A percentile compares a stretch with the other conserved stretches of the same genome.
Conservation (phyloP, 2,888 invertebrate genomes). For the Coelopa pilipes region DNA sequence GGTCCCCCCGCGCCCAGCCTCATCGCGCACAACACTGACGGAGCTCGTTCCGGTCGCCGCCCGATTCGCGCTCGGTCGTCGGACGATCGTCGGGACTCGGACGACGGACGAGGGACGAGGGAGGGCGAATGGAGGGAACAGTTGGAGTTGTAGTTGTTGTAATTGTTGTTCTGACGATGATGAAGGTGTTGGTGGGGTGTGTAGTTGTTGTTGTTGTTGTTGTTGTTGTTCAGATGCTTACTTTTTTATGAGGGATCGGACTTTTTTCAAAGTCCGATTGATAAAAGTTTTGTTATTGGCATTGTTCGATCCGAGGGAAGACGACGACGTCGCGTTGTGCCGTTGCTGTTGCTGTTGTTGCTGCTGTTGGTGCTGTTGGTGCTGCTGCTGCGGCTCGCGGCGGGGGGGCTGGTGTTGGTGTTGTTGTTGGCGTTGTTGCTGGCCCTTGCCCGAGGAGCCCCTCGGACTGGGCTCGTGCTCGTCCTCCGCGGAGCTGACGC, state of each 20-base stretch:
- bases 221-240: slow-evolving; percentile 57
- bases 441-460: no score
- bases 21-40: slow-evolving; percentile 26
- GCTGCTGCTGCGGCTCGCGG: slow-evolving; percentile 18
- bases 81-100: neutral
- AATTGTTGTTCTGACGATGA: no score
- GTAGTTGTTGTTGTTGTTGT: slow-evolving; percentile 35
- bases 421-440: no score
- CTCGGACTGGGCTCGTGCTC: slow-evolving; percentile 56
- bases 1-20: neutral
- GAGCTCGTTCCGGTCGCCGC: no score
- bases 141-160: neutral
- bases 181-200: neutral
- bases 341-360: slow-evolving; percentile 47
- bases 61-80: no score
- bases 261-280: slow-evolving; percentile 86
- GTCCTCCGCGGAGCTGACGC: slow-evolving; percentile 65
- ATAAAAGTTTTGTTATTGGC: slow-evolving; percentile 76
- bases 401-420: no score
- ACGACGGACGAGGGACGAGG: neutral
- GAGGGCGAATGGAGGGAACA: neutral
- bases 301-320: slow-evolving; percentile 60
- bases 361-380: slow-evolving; percentile 13
- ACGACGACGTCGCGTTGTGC: slow-evolving; percentile 52
- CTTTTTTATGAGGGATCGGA: slow-evolving; percentile 77